Evolutionary conservation across 2,888 invertebrate genomes (phyloP).

Genomic region (Cheilosia vulpina): DNA sequence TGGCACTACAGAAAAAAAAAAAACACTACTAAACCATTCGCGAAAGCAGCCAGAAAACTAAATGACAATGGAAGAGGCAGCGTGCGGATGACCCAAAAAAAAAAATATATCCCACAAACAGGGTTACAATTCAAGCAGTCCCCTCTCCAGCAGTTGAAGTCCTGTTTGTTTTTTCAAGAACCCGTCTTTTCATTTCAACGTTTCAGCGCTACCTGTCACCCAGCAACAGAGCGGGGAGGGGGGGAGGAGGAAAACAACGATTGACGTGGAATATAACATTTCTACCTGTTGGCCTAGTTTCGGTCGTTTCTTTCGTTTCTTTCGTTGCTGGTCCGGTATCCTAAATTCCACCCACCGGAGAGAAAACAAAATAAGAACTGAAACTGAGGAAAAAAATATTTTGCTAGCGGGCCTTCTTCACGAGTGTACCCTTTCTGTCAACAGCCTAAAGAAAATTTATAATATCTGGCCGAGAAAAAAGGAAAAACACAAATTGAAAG

Average conservation of each 20-base stretch:
- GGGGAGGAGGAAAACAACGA: constrained; percentile 30
- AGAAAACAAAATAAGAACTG: background rate
- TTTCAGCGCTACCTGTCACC: constrained; percentile 41
- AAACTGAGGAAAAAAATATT: constrained; percentile 33
- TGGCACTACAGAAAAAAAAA: constrained; percentile 10
- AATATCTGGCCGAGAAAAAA: constrained; percentile 23
- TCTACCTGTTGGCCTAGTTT: constrained; percentile 71
- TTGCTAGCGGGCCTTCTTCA: constrained; percentile 43
- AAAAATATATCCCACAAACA: constrained; percentile 32
- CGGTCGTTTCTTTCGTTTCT: constrained; percentile 55
- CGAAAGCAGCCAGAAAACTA: constrained; percentile 51
- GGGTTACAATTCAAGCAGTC: constrained; percentile 70
- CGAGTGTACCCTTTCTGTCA: constrained; percentile 52
- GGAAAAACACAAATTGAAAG: constrained; percentile 13
- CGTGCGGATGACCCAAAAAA: constrained; percentile 61
- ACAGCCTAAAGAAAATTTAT: constrained; percentile 48
- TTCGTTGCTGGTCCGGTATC: constrained; percentile 59
- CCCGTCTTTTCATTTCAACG: constrained; percentile 45
- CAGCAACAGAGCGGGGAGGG: background rate
- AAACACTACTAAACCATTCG: constrained; percentile 15
- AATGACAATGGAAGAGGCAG: constrained; percentile 48
- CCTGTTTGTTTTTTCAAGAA: constrained; percentile 38
- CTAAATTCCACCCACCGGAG: constrained; percentile 44
- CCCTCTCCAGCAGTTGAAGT: constrained; percentile 1
- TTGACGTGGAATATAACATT: constrained; percentile 59